Evolutionary conservation across 2,888 invertebrate species (phyloP), one percentile per base, ranked within the genome.

Genomic region (Metacarcinus magister): DNA sequence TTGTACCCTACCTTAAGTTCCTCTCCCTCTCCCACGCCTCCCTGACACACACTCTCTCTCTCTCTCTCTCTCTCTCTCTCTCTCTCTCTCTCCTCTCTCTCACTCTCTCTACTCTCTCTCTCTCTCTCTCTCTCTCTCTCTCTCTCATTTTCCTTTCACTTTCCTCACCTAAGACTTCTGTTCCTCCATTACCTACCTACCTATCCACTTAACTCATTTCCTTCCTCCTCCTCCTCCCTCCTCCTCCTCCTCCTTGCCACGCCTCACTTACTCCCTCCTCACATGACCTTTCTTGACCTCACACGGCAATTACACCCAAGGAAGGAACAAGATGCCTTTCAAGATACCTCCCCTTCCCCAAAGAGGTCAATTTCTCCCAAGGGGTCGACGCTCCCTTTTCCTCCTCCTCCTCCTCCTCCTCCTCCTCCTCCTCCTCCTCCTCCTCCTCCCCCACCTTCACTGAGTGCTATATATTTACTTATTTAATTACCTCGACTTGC

Each of bases 41-140:
- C 13, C 82, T 75, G 7, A 75, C 67, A 0, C 4, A 0, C 67
- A 0, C n/a, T 44, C 91, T 28, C 48, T 92, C 91, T 46, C 46
- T 92, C 19, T 46, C 91, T n/a, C 91, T 44, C 91, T 44, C 91
- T 44, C 44, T 91, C 44, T 44, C 91, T 91, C 91, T 91, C 91
- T 44, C 91, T 44, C 91, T 44, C 44, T 91, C 91, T 91, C 91
- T 91, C 44, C 44, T 39, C 44, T 44, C 44, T 44, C n/a, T 44
- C 39, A 10, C 44, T 91, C 91, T 91, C n/a, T 44, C 39, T 91
- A 23, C 91, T 67, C 67, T 67, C 67, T 67, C 67, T 67, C n/a
- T 75, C 75, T 3, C 5, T 28, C 8, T 75, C 28, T 23, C 28
- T 8, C 23, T 4, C 75, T 8, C n/a, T 75, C 23, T 5, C 28